phyloP scores from a whole-genome alignment of 2,888 invertebrate species.

The Hedya salicella region DNA sequence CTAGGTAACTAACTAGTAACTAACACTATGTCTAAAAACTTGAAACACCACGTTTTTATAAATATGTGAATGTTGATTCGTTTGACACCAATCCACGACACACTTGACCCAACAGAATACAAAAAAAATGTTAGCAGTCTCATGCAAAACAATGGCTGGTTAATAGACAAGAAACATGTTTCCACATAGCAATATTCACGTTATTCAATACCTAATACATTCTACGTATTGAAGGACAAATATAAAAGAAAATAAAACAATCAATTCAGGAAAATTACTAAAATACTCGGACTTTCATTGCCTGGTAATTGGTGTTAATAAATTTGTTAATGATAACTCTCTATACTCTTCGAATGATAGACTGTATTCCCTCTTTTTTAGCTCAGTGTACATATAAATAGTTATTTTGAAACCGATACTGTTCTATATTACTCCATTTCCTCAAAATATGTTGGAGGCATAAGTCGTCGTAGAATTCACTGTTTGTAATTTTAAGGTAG shows the following conservation, averaged over 20 bases:
- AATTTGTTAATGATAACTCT: too few relatives aligned
- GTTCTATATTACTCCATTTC: too few relatives aligned
- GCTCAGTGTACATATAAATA: too few relatives aligned
- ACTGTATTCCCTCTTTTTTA: too few relatives aligned
- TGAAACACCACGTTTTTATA: neutral
- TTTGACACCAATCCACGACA: slow-evolving; percentile 27
- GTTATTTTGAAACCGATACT: too few relatives aligned
- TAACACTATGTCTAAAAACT: too few relatives aligned
- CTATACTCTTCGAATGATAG: too few relatives aligned
- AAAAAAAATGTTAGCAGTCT: slow-evolving; percentile 56
- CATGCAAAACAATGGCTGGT: slow-evolving; percentile 63
- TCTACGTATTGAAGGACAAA: slow-evolving; percentile 7
- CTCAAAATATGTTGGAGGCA: too few relatives aligned
- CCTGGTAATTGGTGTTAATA: too few relatives aligned
- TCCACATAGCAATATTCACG: slow-evolving; percentile 49
- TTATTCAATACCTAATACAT: slow-evolving; percentile 13
- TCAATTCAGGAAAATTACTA: neutral
- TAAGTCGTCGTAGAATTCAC: too few relatives aligned
- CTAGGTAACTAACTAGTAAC: too few relatives aligned
- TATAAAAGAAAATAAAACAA: neutral
- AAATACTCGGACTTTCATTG: too few relatives aligned
- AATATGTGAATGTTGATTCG: slow-evolving; percentile 17
- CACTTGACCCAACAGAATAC: slow-evolving; percentile 36
- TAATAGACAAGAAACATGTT: slow-evolving; percentile 53
- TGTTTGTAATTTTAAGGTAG: neutral